Percentiles rank a stretch among this genome's conserved stretches.
Conservation (phyloP, 2,888 invertebrate genomes). For the Pandemis corylana region DNA sequence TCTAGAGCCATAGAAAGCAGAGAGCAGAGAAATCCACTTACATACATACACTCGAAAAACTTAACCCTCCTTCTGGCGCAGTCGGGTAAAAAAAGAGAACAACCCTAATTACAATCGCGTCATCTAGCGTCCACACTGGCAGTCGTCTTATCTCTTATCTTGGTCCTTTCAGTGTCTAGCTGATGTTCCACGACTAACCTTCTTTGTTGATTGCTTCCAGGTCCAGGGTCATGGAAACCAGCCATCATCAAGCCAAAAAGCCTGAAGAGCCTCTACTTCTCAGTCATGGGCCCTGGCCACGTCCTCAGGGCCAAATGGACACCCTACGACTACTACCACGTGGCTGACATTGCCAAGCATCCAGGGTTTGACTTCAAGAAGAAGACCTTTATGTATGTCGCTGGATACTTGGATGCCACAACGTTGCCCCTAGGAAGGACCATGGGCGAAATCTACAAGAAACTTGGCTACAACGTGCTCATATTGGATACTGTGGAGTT, state of each 20-base stretch:
- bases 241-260: slow-evolving; percentile 59
- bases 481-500: slow-evolving; percentile 61
- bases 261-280: slow-evolving; percentile 57
- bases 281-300: slow-evolving; percentile 51
- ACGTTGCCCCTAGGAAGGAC: slow-evolving; percentile 51
- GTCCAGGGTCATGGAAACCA: slow-evolving; percentile 62
- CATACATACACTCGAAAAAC: no score
- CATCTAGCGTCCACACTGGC: no score
- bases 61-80: no score
- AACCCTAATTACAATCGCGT: no score
- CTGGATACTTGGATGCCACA: slow-evolving; percentile 67
- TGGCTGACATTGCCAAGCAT: slow-evolving; percentile 57
- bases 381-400: slow-evolving; percentile 64
- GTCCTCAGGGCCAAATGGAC: slow-evolving; percentile 45
- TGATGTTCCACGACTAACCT: background rate
- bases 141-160: no score
- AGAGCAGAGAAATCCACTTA: no score
- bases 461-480: slow-evolving; percentile 63
- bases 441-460: slow-evolving; percentile 55
- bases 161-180: no score
- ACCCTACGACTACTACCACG: slow-evolving; percentile 66
- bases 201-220: slow-evolving; percentile 51
- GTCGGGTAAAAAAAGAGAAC: no score
- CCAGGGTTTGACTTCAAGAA: slow-evolving; percentile 55
- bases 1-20: no score